A percentile compares a stretch with the other conserved stretches of the same genome.
These are phyloP conservation scores for Drosophila lowei DNA, from an alignment of 1,140 invertebrate genomes.

Conservation along the genomic window DNA sequence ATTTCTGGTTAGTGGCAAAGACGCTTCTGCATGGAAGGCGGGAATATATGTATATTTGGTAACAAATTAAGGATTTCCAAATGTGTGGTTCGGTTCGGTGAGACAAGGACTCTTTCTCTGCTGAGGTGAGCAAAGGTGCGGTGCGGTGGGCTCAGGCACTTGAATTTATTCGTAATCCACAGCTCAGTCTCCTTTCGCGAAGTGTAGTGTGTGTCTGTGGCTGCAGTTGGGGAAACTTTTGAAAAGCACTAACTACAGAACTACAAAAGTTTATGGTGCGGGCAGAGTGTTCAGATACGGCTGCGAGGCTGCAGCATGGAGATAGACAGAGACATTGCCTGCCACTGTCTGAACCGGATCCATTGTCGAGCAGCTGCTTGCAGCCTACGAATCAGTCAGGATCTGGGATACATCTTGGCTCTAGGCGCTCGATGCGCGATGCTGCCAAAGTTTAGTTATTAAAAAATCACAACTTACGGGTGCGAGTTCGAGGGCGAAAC, in stretches of 20 bases:
- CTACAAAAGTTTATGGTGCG: conserved; percentile 33
- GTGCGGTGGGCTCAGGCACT: conserved; percentile 15
- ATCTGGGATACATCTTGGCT: no score
- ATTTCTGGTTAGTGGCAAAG: conserved; percentile 23
- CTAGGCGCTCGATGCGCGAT: not conserved
- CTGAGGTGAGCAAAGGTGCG: not conserved
- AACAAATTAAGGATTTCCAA: conserved; percentile 52
- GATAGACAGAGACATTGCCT: conserved; percentile 21
- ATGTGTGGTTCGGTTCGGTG: conserved; percentile 8
- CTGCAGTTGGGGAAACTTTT: conserved; percentile 37
- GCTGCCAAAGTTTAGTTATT: conserved; percentile 32
- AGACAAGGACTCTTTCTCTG: not conserved
- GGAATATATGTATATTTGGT: conserved; percentile 36
- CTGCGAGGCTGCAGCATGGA: conserved; percentile 4
- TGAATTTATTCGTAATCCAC: conserved; percentile 23
- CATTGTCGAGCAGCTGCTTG: conserved; percentile 15
- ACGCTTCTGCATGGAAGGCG: conserved; percentile 3
- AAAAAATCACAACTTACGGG: conserved; percentile 39
- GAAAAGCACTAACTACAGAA: conserved; percentile 8
- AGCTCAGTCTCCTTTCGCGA: not conserved
- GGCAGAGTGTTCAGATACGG: not conserved
- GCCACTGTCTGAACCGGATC: not conserved
- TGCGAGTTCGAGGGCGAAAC: conserved; percentile 2
- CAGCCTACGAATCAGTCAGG: conserved; percentile 12
- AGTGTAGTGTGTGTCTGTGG: conserved; percentile 11